A percentile compares a stretch with the other conserved stretches of the same genome.
Evolutionary conservation across 2,888 invertebrate genomes (phyloP).

Genomic region (Leptothorax acervorum): DNA sequence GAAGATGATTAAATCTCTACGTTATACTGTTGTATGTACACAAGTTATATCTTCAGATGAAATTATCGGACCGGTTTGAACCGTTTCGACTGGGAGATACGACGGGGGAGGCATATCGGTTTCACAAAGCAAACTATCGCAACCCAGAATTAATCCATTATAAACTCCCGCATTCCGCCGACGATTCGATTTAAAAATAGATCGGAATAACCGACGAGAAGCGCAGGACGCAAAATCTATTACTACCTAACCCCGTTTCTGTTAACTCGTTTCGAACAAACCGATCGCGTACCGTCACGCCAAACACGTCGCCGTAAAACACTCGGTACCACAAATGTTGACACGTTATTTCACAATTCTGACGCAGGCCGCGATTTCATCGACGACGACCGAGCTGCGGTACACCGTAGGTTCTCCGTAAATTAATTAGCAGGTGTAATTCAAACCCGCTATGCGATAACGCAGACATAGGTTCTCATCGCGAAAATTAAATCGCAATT

Average conservation of each 20-base stretch:
- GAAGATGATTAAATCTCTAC: constrained; percentile 9
- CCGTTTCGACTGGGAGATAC: background rate
- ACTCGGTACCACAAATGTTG: constrained; percentile 42
- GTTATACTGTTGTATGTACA: background rate
- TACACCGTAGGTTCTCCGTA: constrained; percentile 56
- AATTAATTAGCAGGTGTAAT: constrained; percentile 73
- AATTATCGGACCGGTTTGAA: background rate
- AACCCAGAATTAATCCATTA: constrained; percentile 42
- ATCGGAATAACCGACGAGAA: background rate
- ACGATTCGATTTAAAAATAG: constrained; percentile 50
- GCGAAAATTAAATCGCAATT: constrained; percentile 64
- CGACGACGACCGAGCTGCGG: constrained; percentile 40
- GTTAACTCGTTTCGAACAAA: constrained; percentile 34
- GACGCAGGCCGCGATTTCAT: constrained; percentile 57
- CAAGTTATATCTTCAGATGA: constrained; percentile 21
- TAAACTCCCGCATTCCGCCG: constrained; percentile 19
- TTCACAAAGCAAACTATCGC: constrained; percentile 37
- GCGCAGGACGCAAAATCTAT: constrained; percentile 24
- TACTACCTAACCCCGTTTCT: constrained; percentile 40
- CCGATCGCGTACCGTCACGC: constrained; percentile 35
- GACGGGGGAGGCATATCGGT: background rate
- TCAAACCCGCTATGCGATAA: constrained; percentile 59
- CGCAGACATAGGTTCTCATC: constrained; percentile 7
- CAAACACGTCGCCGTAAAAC: constrained; percentile 37
- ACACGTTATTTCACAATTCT: constrained; percentile 56